These are phyloP conservation scores for Tetrapedia diversipes DNA, from an alignment of 2,888 invertebrate species.

Conservation along the genomic window DNA sequence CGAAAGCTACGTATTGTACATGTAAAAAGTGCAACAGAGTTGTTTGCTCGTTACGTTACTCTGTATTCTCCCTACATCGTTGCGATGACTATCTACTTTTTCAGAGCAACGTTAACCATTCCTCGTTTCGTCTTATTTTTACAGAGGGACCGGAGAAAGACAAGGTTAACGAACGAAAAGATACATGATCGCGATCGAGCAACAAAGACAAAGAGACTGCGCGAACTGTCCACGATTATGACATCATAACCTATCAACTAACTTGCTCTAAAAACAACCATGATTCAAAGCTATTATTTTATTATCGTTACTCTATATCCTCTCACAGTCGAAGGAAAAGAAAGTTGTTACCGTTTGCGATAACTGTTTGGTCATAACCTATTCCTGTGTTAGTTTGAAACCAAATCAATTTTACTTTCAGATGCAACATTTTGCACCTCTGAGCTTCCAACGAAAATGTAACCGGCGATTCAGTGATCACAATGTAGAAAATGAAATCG, in stretches of 20 bases:
- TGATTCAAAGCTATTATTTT: neutral
- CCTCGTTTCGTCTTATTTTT: conserved; percentile 14
- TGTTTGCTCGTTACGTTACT: too few relatives aligned
- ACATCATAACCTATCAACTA: conserved; percentile 55
- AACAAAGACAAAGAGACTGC: conserved; percentile 48
- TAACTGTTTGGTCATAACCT: conserved; percentile 20
- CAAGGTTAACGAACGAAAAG: conserved; percentile 27
- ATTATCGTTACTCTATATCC: neutral
- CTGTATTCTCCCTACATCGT: neutral
- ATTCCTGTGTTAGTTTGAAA: neutral
- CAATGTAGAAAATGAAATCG: conserved; percentile 2
- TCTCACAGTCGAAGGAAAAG: neutral
- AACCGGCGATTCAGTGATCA: neutral
- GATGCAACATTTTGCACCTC: conserved; percentile 26
- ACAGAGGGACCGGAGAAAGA: neutral
- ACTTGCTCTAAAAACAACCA: conserved; percentile 19
- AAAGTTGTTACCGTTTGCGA: conserved; percentile 26
- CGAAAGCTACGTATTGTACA: neutral
- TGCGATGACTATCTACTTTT: neutral
- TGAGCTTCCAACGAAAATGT: neutral
- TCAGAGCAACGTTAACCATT: neutral
- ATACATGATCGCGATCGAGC: conserved; percentile 1
- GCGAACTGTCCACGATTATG: conserved; percentile 40
- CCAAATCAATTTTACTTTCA: neutral
- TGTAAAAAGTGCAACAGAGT: conserved; percentile 9